Evolutionary conservation across 2,888 invertebrate genomes (phyloP), one percentile per base, ranked within the genome.

Genomic region (Leptopilina drosophilae): DNA sequence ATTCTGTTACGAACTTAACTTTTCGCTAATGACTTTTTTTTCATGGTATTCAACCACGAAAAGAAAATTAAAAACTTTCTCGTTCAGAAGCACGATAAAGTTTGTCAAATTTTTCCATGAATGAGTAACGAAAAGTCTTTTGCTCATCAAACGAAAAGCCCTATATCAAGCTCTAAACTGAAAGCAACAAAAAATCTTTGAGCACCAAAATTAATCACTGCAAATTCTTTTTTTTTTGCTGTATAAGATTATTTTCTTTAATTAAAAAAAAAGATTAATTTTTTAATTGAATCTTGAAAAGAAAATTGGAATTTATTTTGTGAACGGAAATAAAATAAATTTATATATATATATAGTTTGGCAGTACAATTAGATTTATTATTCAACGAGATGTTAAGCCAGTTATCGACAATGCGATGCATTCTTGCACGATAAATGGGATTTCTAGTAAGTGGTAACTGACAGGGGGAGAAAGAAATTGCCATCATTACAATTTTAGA

Each of bases 331-430:
- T 14, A n/a, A 73, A 73, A 26, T 9, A 64, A 56, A 69, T 69
- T 20, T 20, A 20, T 20, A 20, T 20, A 20, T 20, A 20, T 20
- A 59, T 64, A 20, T 78, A 49, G 69, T 76, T 78, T 40, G 73
- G 53, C 66, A 76, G 78, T 80, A 80, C 86, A 86, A 86, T 86
- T 86, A 85, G 84, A 87, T 87, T 85, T 87, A 86, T 85, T 46
- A 86, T 86, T 87, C 86, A 86, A 11, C 82, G 80, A 83, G 76
- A 84, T 87, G 83, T 79, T 65, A 80, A 80, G 67, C 78, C 77
- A 78, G 84, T 82, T 83, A 84, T 83, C 84, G 81, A 82, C 56
- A 79, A 80, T 78, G 79, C 78, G 80, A 79, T 79, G 78, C 79
- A 82, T 77, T 49, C 49, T 81, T 79, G 78, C 78, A 77, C 73